Percentiles rank a stretch among this genome's conserved stretches.
These are phyloP conservation scores for Microctonus aethiopoides DNA, from an alignment of 2,888 invertebrate genomes.

Conservation along the genomic window DNA sequence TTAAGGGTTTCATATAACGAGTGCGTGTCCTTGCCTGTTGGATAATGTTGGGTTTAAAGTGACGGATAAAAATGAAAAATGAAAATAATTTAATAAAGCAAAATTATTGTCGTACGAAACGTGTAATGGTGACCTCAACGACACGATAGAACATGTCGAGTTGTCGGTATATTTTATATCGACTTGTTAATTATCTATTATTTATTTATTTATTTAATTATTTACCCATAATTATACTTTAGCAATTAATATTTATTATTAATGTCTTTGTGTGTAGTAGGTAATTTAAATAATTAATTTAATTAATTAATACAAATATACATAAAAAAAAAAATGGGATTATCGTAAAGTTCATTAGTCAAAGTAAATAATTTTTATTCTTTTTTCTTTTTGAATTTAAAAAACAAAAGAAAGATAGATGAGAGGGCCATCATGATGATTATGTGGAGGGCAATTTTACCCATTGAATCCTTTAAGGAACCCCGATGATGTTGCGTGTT, in stretches of 20 bases:
- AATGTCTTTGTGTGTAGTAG: no score
- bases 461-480: constrained; percentile 4
- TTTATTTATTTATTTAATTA: no score
- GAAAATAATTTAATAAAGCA: not conserved
- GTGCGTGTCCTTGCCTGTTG: constrained; percentile 27
- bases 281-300: no score
- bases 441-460: not conserved
- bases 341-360: not conserved
- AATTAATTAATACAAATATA: no score
- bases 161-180: no score
- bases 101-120: not conserved
- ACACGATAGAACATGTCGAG: not conserved
- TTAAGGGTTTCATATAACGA: no score
- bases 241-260: no score
- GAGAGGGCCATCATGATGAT: not conserved
- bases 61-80: no score
- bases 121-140: no score
- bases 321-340: no score
- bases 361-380: constrained; percentile 21
- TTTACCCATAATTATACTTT: no score
- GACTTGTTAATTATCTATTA: no score
- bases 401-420: not conserved
- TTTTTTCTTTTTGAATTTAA: not conserved
- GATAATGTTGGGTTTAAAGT: constrained; percentile 13
- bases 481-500: not conserved